Percentiles rank a stretch among this genome's conserved stretches.
Evolutionary conservation across 2,113 vertebrate genomes (phyloP).

Genomic region (Arizona elegans): DNA sequence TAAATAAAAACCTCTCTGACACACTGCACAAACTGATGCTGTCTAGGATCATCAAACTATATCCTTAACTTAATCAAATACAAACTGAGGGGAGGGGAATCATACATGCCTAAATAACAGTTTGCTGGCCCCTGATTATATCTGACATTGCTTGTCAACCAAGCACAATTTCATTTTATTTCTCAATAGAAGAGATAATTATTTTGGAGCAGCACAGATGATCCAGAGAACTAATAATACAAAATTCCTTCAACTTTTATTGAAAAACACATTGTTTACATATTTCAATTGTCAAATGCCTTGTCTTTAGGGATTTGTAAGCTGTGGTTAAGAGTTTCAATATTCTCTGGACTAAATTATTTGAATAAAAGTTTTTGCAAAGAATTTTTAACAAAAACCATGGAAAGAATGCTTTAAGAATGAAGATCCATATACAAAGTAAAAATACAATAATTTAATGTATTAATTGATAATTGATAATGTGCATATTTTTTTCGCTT

Average conservation of each 20-base stretch:
- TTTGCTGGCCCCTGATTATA: neutral
- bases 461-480: neutral
- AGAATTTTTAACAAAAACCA: neutral
- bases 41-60: slow-evolving; percentile 9
- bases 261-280: slow-evolving; percentile 12
- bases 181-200: slow-evolving; percentile 16
- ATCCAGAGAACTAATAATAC: neutral
- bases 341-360: neutral
- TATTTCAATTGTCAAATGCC: slow-evolving; percentile 7
- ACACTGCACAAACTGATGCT: neutral
- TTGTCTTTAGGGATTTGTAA: neutral
- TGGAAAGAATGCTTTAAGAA: neutral
- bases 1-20: neutral
- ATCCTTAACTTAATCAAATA: slow-evolving; percentile 2
- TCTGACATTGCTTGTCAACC: slow-evolving; percentile 1
- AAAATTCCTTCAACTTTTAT: slow-evolving; percentile 4
- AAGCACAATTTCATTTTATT: slow-evolving; percentile 5
- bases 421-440: neutral
- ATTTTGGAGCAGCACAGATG: slow-evolving; percentile 2
- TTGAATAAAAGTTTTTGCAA: neutral
- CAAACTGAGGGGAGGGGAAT: neutral
- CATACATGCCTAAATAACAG: neutral
- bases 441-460: neutral
- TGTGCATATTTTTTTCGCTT: neutral
- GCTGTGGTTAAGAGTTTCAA: neutral